Base-by-base conservation (phyloP, 2,888 invertebrate species). In the Brachyptera putata region DNA sequence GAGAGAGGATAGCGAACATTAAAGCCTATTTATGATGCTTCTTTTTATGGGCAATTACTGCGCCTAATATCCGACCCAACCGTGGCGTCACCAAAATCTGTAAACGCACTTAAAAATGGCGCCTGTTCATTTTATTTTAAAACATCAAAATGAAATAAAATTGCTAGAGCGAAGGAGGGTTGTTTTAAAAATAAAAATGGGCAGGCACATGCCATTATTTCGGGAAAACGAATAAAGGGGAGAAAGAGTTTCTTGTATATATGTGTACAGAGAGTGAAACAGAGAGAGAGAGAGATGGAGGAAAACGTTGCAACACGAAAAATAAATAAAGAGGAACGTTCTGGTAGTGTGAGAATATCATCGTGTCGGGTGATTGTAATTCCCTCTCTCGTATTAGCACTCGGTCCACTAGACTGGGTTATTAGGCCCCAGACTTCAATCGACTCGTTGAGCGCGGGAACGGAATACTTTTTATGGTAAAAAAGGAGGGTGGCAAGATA, bases 71-170 rank as follows among this genome's bases (percentile, higher is more conserved):
- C 24, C 53, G 36, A 14, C 50, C 3, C 53, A 18, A 7, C 36
- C 13, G 18, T 36, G 53, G 16, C 36, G 34, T 34, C 53, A 5
- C 36, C 53, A 22, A 53, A 53, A 53, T 53, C 53, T 53, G 53
- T 53, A 53, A 53, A 53, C 53, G 53, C 53, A 53, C 53, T 53
- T 53, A 53, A 53, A 53, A 53, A 53, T 53, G 53, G 53, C 53
- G 53, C 34, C 22, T 53, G 53, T 53, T 53, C 53, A 53, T 53
- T 53, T 53, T 53, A 53, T 53, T 53, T 53, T 21, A 53, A 53
- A 53, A 34, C 36, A 53, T 53, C 53, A 53, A 53, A 53, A 53
- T 53, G 53, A 53, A 53, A 53, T 53, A 53, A 53, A 53, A 34
- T 53, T 30, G 34, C 36, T 34, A 21, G 53, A 36, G 34, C 18